Percentiles rank a stretch among this genome's conserved stretches.
These are phyloP conservation scores for Drosophila fulvimacula DNA, from an alignment of 2,888 invertebrate species.

Conservation along the genomic window DNA sequence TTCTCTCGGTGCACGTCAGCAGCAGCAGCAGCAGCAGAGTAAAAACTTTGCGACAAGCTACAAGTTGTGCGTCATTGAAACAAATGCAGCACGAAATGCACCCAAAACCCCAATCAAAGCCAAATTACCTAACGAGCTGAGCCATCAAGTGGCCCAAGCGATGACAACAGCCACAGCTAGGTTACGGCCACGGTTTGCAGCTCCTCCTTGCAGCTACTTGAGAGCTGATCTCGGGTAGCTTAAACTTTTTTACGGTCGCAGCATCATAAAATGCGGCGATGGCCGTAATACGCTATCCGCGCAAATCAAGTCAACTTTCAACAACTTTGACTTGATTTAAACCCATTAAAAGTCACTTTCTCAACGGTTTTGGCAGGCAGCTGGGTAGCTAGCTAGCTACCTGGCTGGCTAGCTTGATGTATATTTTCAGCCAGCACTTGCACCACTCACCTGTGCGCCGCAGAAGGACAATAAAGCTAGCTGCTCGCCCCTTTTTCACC, in stretches of 20 bases:
- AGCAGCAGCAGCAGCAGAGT: slow-evolving; percentile 5
- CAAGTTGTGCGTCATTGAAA: slow-evolving; percentile 72
- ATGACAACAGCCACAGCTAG: slow-evolving; percentile 2
- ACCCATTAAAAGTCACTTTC: slow-evolving; percentile 83
- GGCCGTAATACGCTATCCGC: slow-evolving; percentile 43
- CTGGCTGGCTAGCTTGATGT: slow-evolving; percentile 33
- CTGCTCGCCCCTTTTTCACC: slow-evolving; percentile 26
- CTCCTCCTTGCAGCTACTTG: slow-evolving; percentile 44
- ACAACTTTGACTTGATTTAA: slow-evolving; percentile 82
- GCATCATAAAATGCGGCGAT: slow-evolving; percentile 69
- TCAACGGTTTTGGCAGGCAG: slow-evolving; percentile 69
- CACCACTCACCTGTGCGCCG: slow-evolving; percentile 58
- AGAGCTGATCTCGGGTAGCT: slow-evolving; percentile 70
- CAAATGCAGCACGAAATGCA: slow-evolving; percentile 77
- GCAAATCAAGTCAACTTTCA: slow-evolving; percentile 79
- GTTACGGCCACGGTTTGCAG: slow-evolving; percentile 25
- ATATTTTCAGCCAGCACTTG: slow-evolving; percentile 24
- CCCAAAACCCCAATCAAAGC: slow-evolving; percentile 73
- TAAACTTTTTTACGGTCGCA: slow-evolving; percentile 54
- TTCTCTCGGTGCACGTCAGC: slow-evolving; percentile 9
- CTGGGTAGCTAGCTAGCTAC: neutral
- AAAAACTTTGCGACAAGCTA: slow-evolving; percentile 44
- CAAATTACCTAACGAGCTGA: slow-evolving; percentile 75
- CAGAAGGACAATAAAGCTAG: slow-evolving; percentile 53
- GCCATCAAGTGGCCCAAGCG: slow-evolving; percentile 65